Conservation (phyloP, 2,888 invertebrate genomes). For the Thecocarcelia acutangulata region DNA sequence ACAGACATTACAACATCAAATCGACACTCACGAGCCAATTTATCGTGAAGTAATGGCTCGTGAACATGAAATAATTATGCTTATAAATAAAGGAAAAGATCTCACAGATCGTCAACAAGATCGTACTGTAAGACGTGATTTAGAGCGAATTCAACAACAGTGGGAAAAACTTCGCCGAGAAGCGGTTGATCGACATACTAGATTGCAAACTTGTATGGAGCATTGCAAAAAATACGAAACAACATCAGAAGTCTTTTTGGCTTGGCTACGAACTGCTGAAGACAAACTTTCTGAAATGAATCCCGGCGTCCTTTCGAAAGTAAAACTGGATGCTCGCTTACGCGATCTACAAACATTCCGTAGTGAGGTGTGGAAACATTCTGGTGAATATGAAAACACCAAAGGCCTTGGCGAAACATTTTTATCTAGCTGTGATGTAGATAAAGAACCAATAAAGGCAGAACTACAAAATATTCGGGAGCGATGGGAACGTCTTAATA, state of each 20-base stretch:
- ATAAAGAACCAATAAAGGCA: constrained; percentile 93
- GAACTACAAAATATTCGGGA: constrained; percentile 91
- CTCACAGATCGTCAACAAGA: constrained; percentile 83
- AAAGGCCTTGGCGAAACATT: constrained; percentile 93
- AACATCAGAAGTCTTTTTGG: constrained; percentile 91
- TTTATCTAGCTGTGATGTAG: constrained; percentile 92
- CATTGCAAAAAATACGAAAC: constrained; percentile 94
- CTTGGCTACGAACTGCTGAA: constrained; percentile 94
- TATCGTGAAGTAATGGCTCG: constrained; percentile 93
- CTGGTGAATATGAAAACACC: constrained; percentile 95
- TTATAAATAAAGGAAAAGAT: constrained; percentile 93
- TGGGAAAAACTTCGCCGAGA: constrained; percentile 96
- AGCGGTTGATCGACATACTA: constrained; percentile 91
- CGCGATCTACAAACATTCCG: constrained; percentile 93
- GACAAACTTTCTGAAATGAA: constrained; percentile 90
- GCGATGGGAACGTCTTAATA: constrained; percentile 95
- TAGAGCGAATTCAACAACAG: constrained; percentile 93
- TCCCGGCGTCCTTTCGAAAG: constrained; percentile 90
- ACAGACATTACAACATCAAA: constrained; percentile 91
- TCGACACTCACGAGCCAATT: constrained; percentile 93
- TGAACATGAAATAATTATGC: constrained; percentile 96
- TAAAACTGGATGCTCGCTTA: constrained; percentile 93
- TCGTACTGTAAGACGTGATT: constrained; percentile 87
- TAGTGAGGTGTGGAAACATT: constrained; percentile 95
- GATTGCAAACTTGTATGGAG: constrained; percentile 94